Conservation (phyloP, 2,113 vertebrate genomes). For the Percina caprodes region DNA sequence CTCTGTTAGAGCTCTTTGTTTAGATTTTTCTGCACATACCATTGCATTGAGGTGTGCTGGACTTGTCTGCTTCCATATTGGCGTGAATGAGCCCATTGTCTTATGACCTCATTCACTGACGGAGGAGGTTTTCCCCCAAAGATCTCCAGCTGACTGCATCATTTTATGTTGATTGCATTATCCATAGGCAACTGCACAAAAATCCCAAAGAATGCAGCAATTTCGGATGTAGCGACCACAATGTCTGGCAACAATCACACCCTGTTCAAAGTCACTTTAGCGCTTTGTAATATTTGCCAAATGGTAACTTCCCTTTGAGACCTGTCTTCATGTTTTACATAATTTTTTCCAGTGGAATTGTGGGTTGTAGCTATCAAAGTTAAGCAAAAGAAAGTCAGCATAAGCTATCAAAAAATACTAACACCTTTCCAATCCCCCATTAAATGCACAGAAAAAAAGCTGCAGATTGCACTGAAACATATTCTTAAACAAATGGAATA, state of each 20-base stretch:
- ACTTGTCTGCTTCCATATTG: constrained; percentile 9
- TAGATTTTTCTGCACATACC: constrained; percentile 19
- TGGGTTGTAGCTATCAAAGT: background rate
- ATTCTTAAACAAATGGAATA: background rate
- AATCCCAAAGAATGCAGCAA: constrained; percentile 2
- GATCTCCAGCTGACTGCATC: constrained; percentile 12
- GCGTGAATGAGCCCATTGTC: constrained; percentile 28
- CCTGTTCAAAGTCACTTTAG: background rate
- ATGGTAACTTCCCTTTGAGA: background rate
- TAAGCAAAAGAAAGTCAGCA: background rate
- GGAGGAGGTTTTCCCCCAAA: constrained; percentile 39
- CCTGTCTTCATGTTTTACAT: background rate
- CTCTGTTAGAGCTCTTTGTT: background rate
- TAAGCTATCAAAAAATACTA: background rate
- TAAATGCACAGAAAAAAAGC: background rate
- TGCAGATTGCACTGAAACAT: background rate
- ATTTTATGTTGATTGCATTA: constrained; percentile 21
- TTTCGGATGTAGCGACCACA: constrained; percentile 19
- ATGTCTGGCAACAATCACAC: constrained; percentile 11
- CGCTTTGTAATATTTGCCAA: background rate
- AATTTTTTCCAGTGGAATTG: background rate
- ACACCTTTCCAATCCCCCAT: background rate
- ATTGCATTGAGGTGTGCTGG: constrained; percentile 8
- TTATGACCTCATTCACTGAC: constrained; percentile 53
- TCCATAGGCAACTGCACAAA: background rate